Conservation (phyloP, 1,140 invertebrate genomes). For the Popillia japonica region DNA sequence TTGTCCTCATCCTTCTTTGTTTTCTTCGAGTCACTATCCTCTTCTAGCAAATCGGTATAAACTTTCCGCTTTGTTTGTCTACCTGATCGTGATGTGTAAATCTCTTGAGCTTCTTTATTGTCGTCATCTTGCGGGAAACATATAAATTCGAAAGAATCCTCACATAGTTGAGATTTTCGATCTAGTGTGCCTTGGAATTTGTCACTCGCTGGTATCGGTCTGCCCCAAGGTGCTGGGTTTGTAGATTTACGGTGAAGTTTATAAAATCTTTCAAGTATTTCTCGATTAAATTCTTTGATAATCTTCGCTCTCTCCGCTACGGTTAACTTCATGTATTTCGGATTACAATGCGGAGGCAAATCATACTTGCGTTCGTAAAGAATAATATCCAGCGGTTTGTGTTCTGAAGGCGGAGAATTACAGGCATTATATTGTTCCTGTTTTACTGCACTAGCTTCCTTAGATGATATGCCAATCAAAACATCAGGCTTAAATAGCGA, state of each 20-base stretch:
- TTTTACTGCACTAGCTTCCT: neutral
- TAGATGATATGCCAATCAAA: neutral
- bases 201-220: neutral
- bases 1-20: slow-evolving; percentile 4
- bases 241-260: slow-evolving; percentile 26
- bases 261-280: neutral
- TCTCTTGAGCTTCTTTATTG: neutral
- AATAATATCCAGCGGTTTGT: slow-evolving; percentile 19
- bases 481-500: neutral
- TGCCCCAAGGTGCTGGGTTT: slow-evolving; percentile 29
- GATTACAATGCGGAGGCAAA: slow-evolving; percentile 11
- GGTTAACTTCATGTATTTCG: slow-evolving; percentile 8
- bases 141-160: neutral
- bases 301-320: neutral
- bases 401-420: slow-evolving; percentile 20
- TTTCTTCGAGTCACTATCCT: slow-evolving; percentile 1
- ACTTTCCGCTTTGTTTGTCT: slow-evolving; percentile 38
- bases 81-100: slow-evolving; percentile 32
- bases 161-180: neutral
- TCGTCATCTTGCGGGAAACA: neutral
- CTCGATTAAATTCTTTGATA: neutral
- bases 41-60: slow-evolving; percentile 23
- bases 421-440: slow-evolving; percentile 10
- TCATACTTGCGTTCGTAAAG: neutral
- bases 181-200: slow-evolving; percentile 13